Base-by-base conservation (phyloP, 2,113 vertebrate species). In the Mastomys coucha region DNA sequence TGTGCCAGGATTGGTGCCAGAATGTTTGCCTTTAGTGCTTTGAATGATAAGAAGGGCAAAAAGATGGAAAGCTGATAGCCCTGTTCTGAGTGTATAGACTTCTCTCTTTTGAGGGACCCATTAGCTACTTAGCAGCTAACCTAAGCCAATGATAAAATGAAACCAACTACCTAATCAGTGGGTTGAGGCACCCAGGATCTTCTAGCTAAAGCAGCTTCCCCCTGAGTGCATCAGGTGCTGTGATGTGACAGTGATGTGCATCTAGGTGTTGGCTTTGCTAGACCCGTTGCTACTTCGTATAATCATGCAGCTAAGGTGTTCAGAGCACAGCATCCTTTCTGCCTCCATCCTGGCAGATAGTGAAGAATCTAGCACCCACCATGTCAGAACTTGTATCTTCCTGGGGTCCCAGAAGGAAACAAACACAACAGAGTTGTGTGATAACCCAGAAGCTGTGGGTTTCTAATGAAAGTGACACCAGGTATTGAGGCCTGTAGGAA, bases 71-170 rank as follows among this genome's bases (percentile, higher is more conserved):
- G 24, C 11, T 49, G 85, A 80, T 60, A 53, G 28, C 49, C 75
- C 12, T 72, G 6, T 78, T 82, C 49, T 95, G 67, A 76, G 58
- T 20, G 0, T 51, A 36, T 56, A 69, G 58, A 85, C 49, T 77
- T 95, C 73, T 78, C 36, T 58, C 63, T 89, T 90, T 7, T 0
- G 1, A 88, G 20, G 39, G 45, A 75, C 19, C n/a, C 33, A 45
- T 75, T 89, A 91, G 69, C 20, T 77, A 91, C 63, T 39, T 89
- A 91, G 69, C 28, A 80, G 72, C 33, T 94, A 88, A 88, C 56
- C n/a, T 82, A 58, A 8, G 17, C 49, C 14, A 2, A 67, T 95
- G 90, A 94, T 49, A 76, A 76, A 65, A 24, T 88, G 73, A 96
- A 84, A 67, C 51, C 84, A 96, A 2, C 56, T 63, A 17, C n/a